phyloP scores from a whole-genome alignment of 2,113 vertebrate species.

The Pungitius pungitius region DNA sequence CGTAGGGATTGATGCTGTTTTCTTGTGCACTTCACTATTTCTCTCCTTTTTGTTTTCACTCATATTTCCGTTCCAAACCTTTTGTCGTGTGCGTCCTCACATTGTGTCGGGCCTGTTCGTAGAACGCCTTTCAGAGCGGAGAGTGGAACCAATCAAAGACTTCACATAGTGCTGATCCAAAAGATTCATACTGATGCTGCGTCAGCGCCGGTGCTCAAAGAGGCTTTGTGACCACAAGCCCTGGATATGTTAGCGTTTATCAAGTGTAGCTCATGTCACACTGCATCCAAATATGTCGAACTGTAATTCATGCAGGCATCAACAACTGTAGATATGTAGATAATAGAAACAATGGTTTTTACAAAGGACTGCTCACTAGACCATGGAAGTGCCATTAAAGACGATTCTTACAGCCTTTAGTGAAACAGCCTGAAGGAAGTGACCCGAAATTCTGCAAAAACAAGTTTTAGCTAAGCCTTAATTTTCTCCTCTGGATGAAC shows the following conservation, averaged over 20 bases:
- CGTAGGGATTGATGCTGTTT: slow-evolving; percentile 60
- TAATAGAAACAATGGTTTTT: slow-evolving; percentile 60
- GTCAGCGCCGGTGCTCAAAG: not conserved
- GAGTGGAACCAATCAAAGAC: slow-evolving; percentile 51
- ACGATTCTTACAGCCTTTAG: slow-evolving; percentile 70
- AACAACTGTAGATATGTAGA: slow-evolving; percentile 74
- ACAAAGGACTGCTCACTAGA: slow-evolving; percentile 68
- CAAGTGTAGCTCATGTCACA: slow-evolving; percentile 34
- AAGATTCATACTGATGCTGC: slow-evolving; percentile 37
- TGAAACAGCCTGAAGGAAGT: slow-evolving; percentile 65
- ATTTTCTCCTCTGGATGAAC: slow-evolving; percentile 55
- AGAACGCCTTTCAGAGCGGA: slow-evolving; percentile 39
- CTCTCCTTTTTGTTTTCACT: slow-evolving; percentile 44
- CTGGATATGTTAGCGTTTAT: not conserved
- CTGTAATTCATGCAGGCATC: slow-evolving; percentile 64
- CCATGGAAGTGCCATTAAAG: slow-evolving; percentile 77
- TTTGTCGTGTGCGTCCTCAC: slow-evolving; percentile 43
- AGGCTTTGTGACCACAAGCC: slow-evolving; percentile 18
- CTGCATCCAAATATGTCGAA: slow-evolving; percentile 51
- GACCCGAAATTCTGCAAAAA: slow-evolving; percentile 62
- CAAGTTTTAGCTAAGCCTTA: slow-evolving; percentile 67
- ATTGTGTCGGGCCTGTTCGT: slow-evolving; percentile 40
- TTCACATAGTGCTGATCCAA: slow-evolving; percentile 36
- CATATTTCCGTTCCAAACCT: slow-evolving; percentile 55
- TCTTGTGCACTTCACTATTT: slow-evolving; percentile 60